Conservation (phyloP, 2,888 invertebrate genomes). For the Aproaerema taeniolella region DNA sequence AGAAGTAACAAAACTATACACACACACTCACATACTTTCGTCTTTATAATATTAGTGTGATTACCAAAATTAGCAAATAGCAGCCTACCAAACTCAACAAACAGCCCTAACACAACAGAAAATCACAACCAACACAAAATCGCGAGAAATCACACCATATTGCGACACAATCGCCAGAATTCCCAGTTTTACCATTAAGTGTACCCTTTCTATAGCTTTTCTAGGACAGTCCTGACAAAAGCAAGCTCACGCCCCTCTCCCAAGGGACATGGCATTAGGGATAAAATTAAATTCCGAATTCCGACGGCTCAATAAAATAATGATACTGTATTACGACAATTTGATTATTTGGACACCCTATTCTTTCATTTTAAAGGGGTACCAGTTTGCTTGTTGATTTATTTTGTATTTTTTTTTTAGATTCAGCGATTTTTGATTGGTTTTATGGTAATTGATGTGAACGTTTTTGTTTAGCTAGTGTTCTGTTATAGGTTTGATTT, state of each 20-base stretch:
- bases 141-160: conserved; percentile 43
- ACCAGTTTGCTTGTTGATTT: conserved; percentile 6
- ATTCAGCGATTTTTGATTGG: conserved; percentile 16
- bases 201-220: conserved; percentile 18
- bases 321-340: conserved; percentile 48
- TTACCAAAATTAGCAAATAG: no score
- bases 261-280: conserved; percentile 40
- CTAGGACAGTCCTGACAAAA: conserved; percentile 18
- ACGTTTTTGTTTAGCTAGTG: not conserved
- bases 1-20: no score
- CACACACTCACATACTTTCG: no score
- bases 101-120: no score
- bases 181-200: conserved; percentile 51
- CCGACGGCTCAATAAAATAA: conserved; percentile 49
- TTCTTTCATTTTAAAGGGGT: conserved; percentile 15
- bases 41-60: no score
- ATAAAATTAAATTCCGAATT: conserved; percentile 47
- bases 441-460: conserved; percentile 15
- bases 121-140: conserved; percentile 7
- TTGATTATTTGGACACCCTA: conserved; percentile 35
- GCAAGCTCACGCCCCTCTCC: conserved; percentile 31
- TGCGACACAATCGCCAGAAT: conserved; percentile 28
- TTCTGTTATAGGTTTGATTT: not conserved
- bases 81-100: no score
- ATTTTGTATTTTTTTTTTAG: conserved; percentile 5